Evolutionary conservation across 2,113 vertebrate species (phyloP).

Genomic region (Anguilla japonica): DNA sequence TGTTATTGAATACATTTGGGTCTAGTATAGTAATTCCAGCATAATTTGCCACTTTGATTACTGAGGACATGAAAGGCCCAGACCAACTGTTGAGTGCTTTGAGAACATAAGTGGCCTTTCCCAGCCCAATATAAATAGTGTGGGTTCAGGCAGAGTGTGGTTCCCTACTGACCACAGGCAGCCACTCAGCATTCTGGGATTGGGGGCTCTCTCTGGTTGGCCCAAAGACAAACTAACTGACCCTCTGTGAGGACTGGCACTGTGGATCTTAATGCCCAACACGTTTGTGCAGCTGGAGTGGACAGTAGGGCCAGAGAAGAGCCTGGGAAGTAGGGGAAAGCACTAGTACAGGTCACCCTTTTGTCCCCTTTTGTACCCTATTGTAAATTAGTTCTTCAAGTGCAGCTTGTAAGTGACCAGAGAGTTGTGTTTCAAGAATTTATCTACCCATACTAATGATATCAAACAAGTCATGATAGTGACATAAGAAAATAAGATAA

Average conservation of each 20-base stretch:
- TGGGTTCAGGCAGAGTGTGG: not conserved
- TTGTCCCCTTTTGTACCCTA: no score
- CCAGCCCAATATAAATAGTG: not conserved
- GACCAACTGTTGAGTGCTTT: not conserved
- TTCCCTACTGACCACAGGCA: not conserved
- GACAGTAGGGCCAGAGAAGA: slow-evolving; percentile 5
- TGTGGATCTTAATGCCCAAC: not conserved
- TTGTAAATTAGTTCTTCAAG: no score
- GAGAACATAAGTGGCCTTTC: not conserved
- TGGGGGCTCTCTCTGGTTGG: not conserved
- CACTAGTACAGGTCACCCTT: not conserved
- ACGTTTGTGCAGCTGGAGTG: slow-evolving; percentile 27
- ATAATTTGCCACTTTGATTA: not conserved
- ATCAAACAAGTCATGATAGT: no score
- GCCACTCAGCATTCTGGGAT: not conserved
- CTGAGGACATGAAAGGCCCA: not conserved
- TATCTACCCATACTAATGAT: no score
- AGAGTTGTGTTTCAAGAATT: no score
- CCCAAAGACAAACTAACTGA: not conserved
- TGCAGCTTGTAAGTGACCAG: no score
- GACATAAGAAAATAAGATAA: no score
- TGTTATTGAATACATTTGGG: not conserved
- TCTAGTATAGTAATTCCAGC: not conserved
- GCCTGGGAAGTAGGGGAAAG: not conserved
- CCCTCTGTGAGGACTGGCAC: not conserved